These are phyloP conservation scores for Agrochola lota DNA, from an alignment of 2,888 invertebrate species.

Conservation along the genomic window DNA sequence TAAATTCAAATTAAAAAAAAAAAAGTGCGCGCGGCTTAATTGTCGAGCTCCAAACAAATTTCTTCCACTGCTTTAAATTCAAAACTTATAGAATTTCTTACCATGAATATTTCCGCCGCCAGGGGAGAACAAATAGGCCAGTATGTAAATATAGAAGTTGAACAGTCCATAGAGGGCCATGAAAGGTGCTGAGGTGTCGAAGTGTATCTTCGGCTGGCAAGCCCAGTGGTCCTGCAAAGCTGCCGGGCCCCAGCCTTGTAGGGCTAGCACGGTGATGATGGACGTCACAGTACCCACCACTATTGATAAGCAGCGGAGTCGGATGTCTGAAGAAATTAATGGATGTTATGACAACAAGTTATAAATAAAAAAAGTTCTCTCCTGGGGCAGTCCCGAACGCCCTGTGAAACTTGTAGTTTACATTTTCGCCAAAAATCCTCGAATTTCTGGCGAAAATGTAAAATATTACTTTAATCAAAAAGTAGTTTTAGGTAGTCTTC, in stretches of 20 bases:
- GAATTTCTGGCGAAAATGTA: no score
- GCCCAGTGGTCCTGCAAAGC: conserved; percentile 98
- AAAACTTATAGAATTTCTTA: conserved; percentile 83
- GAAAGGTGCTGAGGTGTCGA: conserved; percentile 98
- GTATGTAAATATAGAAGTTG: conserved; percentile 97
- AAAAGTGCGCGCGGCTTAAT: no score
- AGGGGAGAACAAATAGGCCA: conserved; percentile 98
- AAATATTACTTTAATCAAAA: no score
- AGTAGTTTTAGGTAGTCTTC: no score
- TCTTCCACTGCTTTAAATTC: neutral
- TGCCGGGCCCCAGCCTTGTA: conserved; percentile 96
- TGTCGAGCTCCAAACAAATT: no score
- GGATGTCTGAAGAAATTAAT: conserved; percentile 93
- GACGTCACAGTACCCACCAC: conserved; percentile 95
- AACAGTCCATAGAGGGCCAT: conserved; percentile 98
- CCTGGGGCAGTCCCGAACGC: no score
- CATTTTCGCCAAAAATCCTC: no score
- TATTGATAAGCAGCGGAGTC: conserved; percentile 97
- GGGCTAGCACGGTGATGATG: conserved; percentile 94
- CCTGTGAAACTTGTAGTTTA: no score
- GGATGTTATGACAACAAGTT: neutral
- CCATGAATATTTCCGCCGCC: conserved; percentile 95
- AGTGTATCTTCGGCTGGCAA: conserved; percentile 95
- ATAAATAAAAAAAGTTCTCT: neutral
- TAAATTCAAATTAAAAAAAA: no score